Conservation (phyloP, 2,113 vertebrate species). For the Cyprinodon variegatus region DNA sequence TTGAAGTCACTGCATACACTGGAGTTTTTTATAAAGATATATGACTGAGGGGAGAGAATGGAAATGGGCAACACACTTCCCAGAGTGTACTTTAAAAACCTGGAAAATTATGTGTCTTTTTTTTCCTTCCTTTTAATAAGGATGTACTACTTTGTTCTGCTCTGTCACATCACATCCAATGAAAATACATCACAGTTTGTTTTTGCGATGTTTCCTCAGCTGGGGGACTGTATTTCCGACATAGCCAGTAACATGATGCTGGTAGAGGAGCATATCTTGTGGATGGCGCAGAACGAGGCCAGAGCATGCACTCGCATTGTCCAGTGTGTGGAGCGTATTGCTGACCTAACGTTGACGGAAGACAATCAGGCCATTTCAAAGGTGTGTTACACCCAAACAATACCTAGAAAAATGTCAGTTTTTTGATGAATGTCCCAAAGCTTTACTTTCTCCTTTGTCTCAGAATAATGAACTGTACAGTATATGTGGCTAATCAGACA, state of each 20-base stretch:
- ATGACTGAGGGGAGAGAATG: no score
- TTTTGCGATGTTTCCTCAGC: constrained; percentile 62
- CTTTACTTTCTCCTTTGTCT: constrained; percentile 20
- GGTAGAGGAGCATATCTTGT: constrained; percentile 88
- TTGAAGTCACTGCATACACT: not conserved
- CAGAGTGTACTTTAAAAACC: not conserved
- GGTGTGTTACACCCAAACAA: constrained; percentile 69
- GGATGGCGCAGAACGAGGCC: constrained; percentile 90
- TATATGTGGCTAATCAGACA: constrained; percentile 40
- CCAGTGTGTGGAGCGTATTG: constrained; percentile 86
- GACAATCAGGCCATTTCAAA: constrained; percentile 84
- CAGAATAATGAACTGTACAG: constrained; percentile 36
- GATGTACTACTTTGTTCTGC: not conserved
- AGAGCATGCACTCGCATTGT: constrained; percentile 89
- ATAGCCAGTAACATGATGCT: constrained; percentile 91
- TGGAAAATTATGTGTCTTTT: not conserved
- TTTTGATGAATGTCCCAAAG: constrained; percentile 16
- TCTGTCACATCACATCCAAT: not conserved
- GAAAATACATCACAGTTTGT: no score
- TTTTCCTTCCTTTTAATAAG: not conserved
- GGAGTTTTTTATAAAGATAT: no score
- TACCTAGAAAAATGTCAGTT: not conserved
- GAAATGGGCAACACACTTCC: not conserved
- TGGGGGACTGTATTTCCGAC: constrained; percentile 84
- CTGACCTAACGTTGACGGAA: constrained; percentile 78